Conservation (phyloP, 1,140 invertebrate genomes). For the Microvelia longipes region DNA sequence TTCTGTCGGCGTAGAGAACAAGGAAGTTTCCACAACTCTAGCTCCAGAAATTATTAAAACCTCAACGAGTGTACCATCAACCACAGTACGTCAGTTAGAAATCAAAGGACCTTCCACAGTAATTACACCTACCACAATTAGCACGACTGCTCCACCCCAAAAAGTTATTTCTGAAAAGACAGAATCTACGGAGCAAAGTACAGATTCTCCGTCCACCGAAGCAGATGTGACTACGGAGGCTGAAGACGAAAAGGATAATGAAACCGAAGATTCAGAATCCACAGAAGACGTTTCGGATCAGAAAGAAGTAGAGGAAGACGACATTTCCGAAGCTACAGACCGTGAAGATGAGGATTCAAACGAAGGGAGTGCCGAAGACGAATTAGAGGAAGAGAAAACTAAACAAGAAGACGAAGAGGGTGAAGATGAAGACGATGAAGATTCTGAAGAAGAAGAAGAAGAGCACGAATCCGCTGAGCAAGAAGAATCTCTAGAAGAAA, state of each 20-base stretch:
- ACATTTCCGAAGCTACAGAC: slow-evolving; percentile 13
- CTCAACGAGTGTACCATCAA: slow-evolving; percentile 1
- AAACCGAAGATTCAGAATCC: slow-evolving; percentile 1
- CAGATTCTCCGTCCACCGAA: background rate
- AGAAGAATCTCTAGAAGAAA: slow-evolving; percentile 21
- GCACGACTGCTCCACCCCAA: background rate
- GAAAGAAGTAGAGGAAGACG: slow-evolving; percentile 5
- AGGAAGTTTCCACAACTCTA: background rate
- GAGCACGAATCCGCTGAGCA: slow-evolving; percentile 19
- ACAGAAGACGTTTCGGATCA: slow-evolving; percentile 2
- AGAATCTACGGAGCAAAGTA: background rate
- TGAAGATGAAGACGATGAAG: slow-evolving; percentile 25
- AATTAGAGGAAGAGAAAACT: slow-evolving; percentile 23
- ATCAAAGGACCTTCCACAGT: background rate
- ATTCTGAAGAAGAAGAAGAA: slow-evolving; percentile 18
- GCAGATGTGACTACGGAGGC: background rate
- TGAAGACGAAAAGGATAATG: background rate
- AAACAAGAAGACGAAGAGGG: slow-evolving; percentile 20
- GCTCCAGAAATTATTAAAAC: background rate
- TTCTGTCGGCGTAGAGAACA: slow-evolving; percentile 2
- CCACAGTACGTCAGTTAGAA: slow-evolving; percentile 1
- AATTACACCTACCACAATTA: background rate
- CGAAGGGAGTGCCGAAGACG: slow-evolving; percentile 10
- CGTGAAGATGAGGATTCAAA: slow-evolving; percentile 16
- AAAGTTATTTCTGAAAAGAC: background rate